A percentile compares a stretch with the other conserved stretches of the same genome.
Evolutionary conservation across 2,797 vertebrate genomes (phyloP).

Genomic region (Microtus californicus): DNA sequence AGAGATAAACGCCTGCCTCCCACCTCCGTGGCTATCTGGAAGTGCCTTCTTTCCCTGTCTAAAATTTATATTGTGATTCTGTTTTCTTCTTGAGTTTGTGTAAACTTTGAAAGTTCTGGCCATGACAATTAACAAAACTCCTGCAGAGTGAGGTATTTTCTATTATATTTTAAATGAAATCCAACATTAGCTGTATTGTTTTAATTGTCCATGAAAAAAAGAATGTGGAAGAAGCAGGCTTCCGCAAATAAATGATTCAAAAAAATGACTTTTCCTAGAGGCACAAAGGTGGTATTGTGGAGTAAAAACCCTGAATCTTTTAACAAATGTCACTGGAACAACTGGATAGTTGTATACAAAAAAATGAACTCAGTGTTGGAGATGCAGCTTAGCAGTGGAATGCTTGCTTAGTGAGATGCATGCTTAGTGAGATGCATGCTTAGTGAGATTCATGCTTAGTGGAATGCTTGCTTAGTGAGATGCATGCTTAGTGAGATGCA

Average conservation of each 20-base stretch:
- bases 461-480: too few relatives aligned
- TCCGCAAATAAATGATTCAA: background rate
- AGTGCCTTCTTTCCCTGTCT: constrained; percentile 17
- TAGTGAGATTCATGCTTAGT: too few relatives aligned
- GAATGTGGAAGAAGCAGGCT: constrained; percentile 20
- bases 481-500: too few relatives aligned
- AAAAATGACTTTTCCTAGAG: background rate
- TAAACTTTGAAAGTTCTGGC: background rate
- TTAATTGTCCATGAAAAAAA: background rate
- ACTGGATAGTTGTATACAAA: background rate
- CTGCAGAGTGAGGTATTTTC: background rate
- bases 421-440: too few relatives aligned
- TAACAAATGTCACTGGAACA: constrained; percentile 19
- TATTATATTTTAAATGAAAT: constrained; percentile 40
- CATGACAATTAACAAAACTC: constrained; percentile 10
- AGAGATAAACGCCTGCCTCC: background rate
- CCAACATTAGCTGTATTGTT: constrained; percentile 2
- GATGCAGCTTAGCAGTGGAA: background rate
- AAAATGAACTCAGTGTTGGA: background rate
- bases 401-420: too few relatives aligned
- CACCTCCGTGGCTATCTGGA: background rate
- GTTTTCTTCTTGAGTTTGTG: constrained; percentile 47
- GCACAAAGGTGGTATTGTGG: background rate
- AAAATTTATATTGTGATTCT: background rate
- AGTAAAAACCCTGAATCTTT: constrained; percentile 9